These are phyloP conservation scores for Cladorhizidae sp. DNA, from an alignment of 37 sponge, comb jelly and placozoan species.

Conservation along the genomic window DNA sequence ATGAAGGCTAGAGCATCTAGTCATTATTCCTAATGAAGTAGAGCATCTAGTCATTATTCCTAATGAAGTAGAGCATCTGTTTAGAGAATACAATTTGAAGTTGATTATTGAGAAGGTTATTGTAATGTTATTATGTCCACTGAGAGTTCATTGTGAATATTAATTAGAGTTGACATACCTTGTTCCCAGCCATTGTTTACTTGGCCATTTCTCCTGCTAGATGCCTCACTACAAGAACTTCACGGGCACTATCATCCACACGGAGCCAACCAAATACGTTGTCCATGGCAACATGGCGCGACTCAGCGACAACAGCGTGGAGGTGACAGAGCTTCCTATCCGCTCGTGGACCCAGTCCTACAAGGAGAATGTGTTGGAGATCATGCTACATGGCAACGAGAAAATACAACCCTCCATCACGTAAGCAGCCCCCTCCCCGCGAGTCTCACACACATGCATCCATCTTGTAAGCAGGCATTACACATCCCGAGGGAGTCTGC, in stretches of 20 bases:
- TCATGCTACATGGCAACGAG: constrained; percentile 90
- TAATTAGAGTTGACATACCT: constrained; percentile 39
- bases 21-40: too few species aligned
- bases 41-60: too few species aligned
- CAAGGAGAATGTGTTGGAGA: constrained; percentile 91
- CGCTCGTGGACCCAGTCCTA: constrained; percentile 93
- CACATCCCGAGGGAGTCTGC: too few species aligned
- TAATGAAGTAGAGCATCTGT: too few species aligned
- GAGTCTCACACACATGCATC: too few species aligned
- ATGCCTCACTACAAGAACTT: constrained; percentile 78
- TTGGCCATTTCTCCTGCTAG: constrained; percentile 9
- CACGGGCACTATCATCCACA: constrained; percentile 75
- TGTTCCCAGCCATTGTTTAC: constrained; percentile 11
- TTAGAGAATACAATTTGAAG: too few species aligned
- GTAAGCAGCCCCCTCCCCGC: constrained; percentile 31
- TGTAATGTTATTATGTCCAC: too few species aligned
- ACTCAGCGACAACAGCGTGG: constrained; percentile 72
- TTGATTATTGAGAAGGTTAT: too few species aligned
- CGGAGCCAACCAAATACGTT: constrained; percentile 78
- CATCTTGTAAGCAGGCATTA: too few species aligned
- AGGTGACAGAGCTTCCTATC: constrained; percentile 95
- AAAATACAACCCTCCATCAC: constrained; percentile 81
- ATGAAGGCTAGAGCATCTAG: too few species aligned
- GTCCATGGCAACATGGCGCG: constrained; percentile 73
- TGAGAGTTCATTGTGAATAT: too few species aligned